Base-by-base conservation (phyloP, 2,113 vertebrate species). In the Nycticebus coucang region DNA sequence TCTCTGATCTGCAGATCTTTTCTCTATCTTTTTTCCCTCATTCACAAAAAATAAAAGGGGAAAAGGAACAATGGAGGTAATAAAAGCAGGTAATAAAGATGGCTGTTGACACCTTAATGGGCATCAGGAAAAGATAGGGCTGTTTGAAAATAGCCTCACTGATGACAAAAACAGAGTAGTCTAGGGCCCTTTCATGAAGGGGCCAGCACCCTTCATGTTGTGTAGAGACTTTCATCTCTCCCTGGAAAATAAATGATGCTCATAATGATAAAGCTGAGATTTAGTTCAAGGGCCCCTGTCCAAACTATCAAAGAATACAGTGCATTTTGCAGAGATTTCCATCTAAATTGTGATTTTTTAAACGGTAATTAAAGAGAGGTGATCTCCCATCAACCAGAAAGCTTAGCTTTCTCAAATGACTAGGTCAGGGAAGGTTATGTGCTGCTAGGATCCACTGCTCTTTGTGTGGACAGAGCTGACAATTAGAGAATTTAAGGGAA, bases 131-230 rank as follows among this genome's bases (percentile, higher is more conserved):
- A 53, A 82, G 62, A 37, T 9, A 37, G 83, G 41, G 17, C 19
- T 30, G 1, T 66, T 26, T 55, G 22, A 28, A 55, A 35, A n/a
- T 6, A 9, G 14, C 24, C 26, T 74, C 11, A 14, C 30, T 37
- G 0, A 33, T 22, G 37, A 57, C 13, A 5, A 64, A n/a, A 14
- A 0, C 9, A 2, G 19, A 69, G 33, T 2, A 0, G 3, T 10
- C 21, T 0, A 11, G 59, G 66, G 30, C 19, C 55, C 6, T 12
- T 35, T 9, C 33, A n/a, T 19, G 66, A 50, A 8, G 17, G 72
- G 22, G 64, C 13, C 1, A 5, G n/a, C 1, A 2, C 10, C 8
- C 19, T 3, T 0, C 15, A 0, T 0, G 2, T 26, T 7, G 17
- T 2, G 1, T 17, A 6, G 50, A 21, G 7, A 3, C 26, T 71